Evolutionary conservation across 2,113 vertebrate genomes (phyloP), one percentile per base, ranked within the genome.

Genomic region (Nymphicus hollandicus): DNA sequence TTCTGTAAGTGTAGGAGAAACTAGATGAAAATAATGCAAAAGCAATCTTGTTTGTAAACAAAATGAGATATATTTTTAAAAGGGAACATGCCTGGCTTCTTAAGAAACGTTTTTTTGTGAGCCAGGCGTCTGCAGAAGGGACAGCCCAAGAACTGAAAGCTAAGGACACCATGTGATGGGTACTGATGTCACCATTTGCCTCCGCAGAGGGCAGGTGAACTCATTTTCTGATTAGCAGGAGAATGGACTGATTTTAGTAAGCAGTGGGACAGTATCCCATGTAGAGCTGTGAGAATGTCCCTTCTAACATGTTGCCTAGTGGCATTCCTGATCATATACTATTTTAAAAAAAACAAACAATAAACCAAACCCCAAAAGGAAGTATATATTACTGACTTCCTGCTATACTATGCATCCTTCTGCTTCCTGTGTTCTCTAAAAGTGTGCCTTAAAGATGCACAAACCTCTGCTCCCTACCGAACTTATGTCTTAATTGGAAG

Each of bases 261-360:
- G 58, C 25, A 76, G 17, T 0, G 1, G 25, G 25, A n/a, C 53
- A 28, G 39, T 61, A 37, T 9, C 4, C 3, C 0, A 0, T 27
- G 43, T 46, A 41, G 27, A 76, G 11, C 58, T 90, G 33, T 72
- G 17, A 27, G 61, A 63, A 37, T 29, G 9, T 24, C 7, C 25
- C 13, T 33, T 69, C 17, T 71, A 44, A 49, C 7, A 9, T 41
- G 41, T 28, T 85, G 19, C 31, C 29, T 68, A 23, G 20, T 49
- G 50, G 43, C 43, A 61, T 17, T 18, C 5, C 19, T 52, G 28
- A 31, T 82, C 13, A 37, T 6, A 11, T 11, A 68, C 22, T 82
- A 5, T 44, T 73, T 13, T n/a, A n/a, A n/a, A n/a, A n/a, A 6
- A 55, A 50, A 70, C 61, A n/a, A 47, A 52, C n/a, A 9, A 13